Base-by-base conservation (phyloP, 37 sponge, comb jelly and placozoan genomes). In the Cliona cf. orientalis region DNA sequence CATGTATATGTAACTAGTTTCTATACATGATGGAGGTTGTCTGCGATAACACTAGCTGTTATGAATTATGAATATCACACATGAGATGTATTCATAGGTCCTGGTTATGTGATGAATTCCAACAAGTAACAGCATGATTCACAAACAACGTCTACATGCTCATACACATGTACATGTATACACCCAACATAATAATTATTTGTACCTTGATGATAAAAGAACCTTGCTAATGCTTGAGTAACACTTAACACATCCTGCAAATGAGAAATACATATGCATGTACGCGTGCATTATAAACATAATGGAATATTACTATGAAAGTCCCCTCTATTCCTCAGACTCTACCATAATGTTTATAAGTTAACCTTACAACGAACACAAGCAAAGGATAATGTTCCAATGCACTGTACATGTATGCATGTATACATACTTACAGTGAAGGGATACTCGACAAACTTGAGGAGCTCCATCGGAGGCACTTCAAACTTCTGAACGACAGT, bases 391-490 rank as follows among this genome's bases (percentile, higher is more conserved):
- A 31, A 38, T 21, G 25, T 35, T 19, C 3, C 37, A 29, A 49
- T 14, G 14, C 14, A 49, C 14, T 49, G 14, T 49, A 9, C 53
- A 49, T 19, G 53, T 49, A 49, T 49, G 14, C 53, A 49, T 49
- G 53, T 49, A 14, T 4, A 64, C 7, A 12, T 37, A 79, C 92
- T 83, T 55, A 91, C 92, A 58, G 35, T 58, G 77, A 83, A 81
- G 40, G 80, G 77, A 76, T 93, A 93, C 31, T 84, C 71, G 6
- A 89, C 66, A 72, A 93, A 93, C 56, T 86, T 58, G 32, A 93
- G 80, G 32, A 93, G 60, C 35, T 73, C 80, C 3, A 32, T 69
- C 14, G 94, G 94, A 58, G 87, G 90, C 35, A 82, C 57, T 14
- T 72, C 65, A 57, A 84, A 83, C 12, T 75, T 58, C 22, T 75